Evolutionary conservation across 2,797 vertebrate genomes (phyloP).

Genomic region (Allobates femoralis): DNA sequence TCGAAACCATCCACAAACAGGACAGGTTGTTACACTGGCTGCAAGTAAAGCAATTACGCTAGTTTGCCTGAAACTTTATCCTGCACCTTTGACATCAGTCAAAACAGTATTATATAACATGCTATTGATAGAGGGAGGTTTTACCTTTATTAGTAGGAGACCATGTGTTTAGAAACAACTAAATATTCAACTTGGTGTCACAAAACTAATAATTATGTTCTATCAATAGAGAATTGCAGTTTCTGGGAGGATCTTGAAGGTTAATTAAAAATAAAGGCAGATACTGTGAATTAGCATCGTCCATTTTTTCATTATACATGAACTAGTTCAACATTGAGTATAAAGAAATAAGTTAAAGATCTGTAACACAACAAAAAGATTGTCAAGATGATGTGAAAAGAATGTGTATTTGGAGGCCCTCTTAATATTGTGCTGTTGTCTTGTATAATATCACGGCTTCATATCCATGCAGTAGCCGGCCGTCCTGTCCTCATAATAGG

Average conservation of each 20-base stretch:
- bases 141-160: constrained; percentile 17
- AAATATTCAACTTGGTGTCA: constrained; percentile 8
- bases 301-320: neutral
- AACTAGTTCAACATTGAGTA: neutral
- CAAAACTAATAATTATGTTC: constrained; percentile 1
- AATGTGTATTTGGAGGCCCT: neutral
- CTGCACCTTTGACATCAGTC: constrained; percentile 24
- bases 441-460: neutral
- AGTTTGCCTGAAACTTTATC: constrained; percentile 29
- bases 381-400: neutral
- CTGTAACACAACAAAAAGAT: neutral
- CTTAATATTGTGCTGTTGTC: neutral
- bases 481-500: neutral
- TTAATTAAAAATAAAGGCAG: neutral
- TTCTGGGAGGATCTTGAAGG: constrained; percentile 16
- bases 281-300: neutral
- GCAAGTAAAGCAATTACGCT: constrained; percentile 34
- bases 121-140: constrained; percentile 26
- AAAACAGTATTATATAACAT: constrained; percentile 40
- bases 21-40: constrained; percentile 14
- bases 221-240: constrained; percentile 15
- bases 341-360: neutral
- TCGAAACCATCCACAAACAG: constrained; percentile 18
- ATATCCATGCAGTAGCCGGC: neutral
- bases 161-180: constrained; percentile 3